Base-by-base conservation (phyloP, 2,888 invertebrate genomes). In the Pterostichus madidus region DNA sequence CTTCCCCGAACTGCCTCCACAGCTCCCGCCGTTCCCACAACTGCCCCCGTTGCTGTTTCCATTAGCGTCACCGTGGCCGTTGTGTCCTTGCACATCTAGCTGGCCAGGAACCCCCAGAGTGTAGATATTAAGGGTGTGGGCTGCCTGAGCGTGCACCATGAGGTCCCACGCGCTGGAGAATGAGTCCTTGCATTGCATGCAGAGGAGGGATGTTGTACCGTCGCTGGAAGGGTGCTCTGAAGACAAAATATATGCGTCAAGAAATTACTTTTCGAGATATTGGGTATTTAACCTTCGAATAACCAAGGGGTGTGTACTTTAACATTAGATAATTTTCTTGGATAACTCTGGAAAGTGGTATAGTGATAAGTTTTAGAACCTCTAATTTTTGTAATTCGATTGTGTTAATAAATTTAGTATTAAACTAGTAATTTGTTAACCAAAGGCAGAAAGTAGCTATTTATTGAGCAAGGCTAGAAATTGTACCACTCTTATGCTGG, bases 71-170 rank as follows among this genome's bases (percentile, higher is more conserved):
- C 44, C 68, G 10, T 89, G 89, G 80, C 88, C 88, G 24, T 39
- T 78, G 13, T 53, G 61, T 13, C 64, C 64, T 15, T 64, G 64
- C 6, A 13, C 11, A 4, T 64, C 64, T 24, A 31, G 4, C 32
- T 64, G 64, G 4, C 88, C 85, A 10, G 90, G 89, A 59, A 90
- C 88, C 10, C 93, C 93, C 85, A 93, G 89, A 89, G 93, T 93
- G 89, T 93, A 94, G 86, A 94, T 93, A 89, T 93, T 93, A 87
- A 93, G 90, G 92, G 93, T 93, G 88, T 94, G 94, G 49, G 93
- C 93, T 7, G 93, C 93, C 87, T 94, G 93, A 80, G 93, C 93
- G 88, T 94, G 94, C 15, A 93, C 93, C 93, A 94, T 93, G 84
- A 94, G 89, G 88, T 94, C 94, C 94, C 94, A 94, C 61, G 94